Base-by-base conservation (phyloP, 1,140 invertebrate species). In the Ptiloglossa arizonensis region DNA sequence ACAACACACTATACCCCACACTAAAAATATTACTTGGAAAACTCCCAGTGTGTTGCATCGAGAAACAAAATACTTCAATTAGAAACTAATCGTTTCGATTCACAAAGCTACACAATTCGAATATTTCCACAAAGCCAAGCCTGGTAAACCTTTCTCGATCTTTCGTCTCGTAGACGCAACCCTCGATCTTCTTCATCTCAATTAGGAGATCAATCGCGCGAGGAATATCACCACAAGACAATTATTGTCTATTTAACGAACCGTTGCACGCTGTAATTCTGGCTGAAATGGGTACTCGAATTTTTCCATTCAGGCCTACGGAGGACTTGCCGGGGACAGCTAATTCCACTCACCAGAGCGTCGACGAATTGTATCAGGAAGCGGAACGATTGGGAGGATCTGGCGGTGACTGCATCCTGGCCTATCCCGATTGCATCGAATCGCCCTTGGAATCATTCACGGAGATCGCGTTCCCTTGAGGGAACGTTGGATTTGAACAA, bases 401-500 rank as follows among this genome's bases (percentile, higher is more conserved):
- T 81, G 89, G 87, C 27, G 88, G 86, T 71, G 84, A 91, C 80
- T 93, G 92, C 79, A 62, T 80, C 62, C 68, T 82, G 78, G 86
- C 85, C 82, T 93, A 92, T 82, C 78, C 87, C 22, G 79, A 86
- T 85, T 93, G 92, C 82, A 75, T 82, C 72, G 86, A 88, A 69
- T 92, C 91, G 62, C 90, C 87, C 15, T 79, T 93, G 63, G 83
- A 92, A 81, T 88, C 87, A 72, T 90, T 93, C 82, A 93, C 91
- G 46, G 79, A 89, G 78, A 89, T 92, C 80, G 76, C 81, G 77
- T 89, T 88, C 77, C 79, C 84, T 74, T 91, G 82, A 60, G 35
- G 57, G 50, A 63, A 41, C n/a, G 32, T 0, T 2, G 32, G 38
- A 56, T 82, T 67, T 35, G 27, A 38, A 56, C 17, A 22, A 32